Conservation (phyloP, 2,888 invertebrate genomes). For the Synanthedon vespiformis region DNA sequence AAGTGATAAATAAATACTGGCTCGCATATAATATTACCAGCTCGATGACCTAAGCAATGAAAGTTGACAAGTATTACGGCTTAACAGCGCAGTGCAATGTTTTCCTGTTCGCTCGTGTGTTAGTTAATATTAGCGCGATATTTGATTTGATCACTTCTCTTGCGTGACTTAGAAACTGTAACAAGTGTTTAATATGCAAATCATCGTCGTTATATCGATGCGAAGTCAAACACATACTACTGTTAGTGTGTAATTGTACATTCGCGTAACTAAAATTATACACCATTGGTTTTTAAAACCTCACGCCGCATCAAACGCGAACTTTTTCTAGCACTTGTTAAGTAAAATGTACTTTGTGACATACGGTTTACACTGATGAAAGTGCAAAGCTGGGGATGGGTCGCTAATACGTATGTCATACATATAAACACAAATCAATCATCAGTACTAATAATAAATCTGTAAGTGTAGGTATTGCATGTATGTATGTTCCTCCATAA, state of each 20-base stretch:
- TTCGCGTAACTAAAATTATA: not conserved
- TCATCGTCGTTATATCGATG: not conserved
- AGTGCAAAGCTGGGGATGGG: no score
- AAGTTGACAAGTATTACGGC: not conserved
- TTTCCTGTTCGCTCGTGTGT: not conserved
- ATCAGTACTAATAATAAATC: no score
- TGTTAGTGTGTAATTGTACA: not conserved
- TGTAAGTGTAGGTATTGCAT: no score
- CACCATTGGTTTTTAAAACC: not conserved
- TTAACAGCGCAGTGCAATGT: not conserved
- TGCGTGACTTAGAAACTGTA: constrained; percentile 5
- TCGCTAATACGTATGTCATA: no score
- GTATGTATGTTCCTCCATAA: no score
- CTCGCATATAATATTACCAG: no score
- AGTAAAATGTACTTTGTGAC: no score
- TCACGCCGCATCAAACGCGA: not conserved
- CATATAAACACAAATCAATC: no score
- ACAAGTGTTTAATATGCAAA: constrained; percentile 1
- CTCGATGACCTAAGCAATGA: not conserved
- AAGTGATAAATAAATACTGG: not conserved
- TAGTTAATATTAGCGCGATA: constrained; percentile 1
- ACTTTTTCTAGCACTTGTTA: no score
- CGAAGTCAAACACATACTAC: not conserved
- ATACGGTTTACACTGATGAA: no score
- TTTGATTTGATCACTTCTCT: constrained; percentile 2